Evolutionary conservation across 2,113 vertebrate genomes (phyloP).

Genomic region (Willisornis vidua): DNA sequence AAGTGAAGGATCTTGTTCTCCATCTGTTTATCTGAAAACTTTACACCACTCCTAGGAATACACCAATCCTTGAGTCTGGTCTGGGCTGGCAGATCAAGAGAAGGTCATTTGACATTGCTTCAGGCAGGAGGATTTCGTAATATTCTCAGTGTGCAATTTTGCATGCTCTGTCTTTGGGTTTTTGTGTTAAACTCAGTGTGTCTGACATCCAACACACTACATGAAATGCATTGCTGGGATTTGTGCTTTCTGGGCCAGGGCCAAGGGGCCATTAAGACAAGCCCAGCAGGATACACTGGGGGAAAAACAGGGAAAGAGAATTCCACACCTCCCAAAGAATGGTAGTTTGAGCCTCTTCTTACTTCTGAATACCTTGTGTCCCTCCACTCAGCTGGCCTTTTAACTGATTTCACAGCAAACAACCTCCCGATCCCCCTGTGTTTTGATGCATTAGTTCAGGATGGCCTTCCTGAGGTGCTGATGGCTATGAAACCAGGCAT

Average conservation of each 20-base stretch:
- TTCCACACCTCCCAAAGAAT: not conserved
- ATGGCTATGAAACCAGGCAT: not conserved
- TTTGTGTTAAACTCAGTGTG: not conserved
- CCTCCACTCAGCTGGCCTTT: not conserved
- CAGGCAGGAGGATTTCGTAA: not conserved
- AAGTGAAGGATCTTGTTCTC: not conserved
- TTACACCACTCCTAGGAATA: slow-evolving; percentile 25
- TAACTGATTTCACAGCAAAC: not conserved
- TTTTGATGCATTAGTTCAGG: not conserved
- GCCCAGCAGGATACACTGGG: not conserved
- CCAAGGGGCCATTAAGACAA: not conserved
- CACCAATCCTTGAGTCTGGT: not conserved
- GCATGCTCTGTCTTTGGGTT: not conserved
- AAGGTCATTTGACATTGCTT: not conserved
- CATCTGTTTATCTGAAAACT: not conserved
- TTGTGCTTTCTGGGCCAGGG: not conserved
- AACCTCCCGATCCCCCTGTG: fast-evolving
- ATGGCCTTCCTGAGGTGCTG: fast-evolving
- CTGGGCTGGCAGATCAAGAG: not conserved
- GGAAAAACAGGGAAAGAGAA: not conserved
- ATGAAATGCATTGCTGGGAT: not conserved
- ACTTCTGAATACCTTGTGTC: not conserved
- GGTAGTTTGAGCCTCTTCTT: not conserved
- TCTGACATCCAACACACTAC: not conserved
- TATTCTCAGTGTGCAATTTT: not conserved